These are phyloP conservation scores for Drosophila recens DNA, from an alignment of 2,888 invertebrate species.

Conservation along the genomic window DNA sequence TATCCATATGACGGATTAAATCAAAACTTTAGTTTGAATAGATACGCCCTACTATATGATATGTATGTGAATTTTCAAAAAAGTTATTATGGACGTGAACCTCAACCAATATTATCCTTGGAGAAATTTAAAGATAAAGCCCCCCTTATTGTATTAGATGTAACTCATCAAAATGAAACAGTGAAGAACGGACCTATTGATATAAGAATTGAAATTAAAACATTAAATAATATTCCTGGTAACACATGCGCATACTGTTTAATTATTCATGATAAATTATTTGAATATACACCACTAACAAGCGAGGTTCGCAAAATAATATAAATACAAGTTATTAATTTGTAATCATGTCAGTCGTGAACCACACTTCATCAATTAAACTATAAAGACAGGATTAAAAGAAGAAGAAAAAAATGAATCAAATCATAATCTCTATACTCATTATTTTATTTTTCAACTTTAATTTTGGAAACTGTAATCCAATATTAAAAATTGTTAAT, in stretches of 20 bases:
- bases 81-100: constrained; percentile 8
- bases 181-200: constrained; percentile 16
- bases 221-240: constrained; percentile 5
- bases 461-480: constrained; percentile 8
- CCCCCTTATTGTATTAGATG: constrained; percentile 15
- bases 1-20: constrained; percentile 15
- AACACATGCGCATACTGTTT: constrained; percentile 18
- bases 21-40: constrained; percentile 10
- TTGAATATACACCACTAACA: constrained; percentile 15
- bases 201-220: constrained; percentile 18
- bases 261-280: constrained; percentile 18
- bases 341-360: too few relatives aligned
- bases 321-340: not conserved
- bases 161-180: constrained; percentile 23
- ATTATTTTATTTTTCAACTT: constrained; percentile 4
- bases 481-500: constrained; percentile 3
- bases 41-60: constrained; percentile 7
- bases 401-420: not conserved
- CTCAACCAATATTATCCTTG: not conserved
- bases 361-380: not conserved
- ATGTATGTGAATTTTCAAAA: constrained; percentile 13
- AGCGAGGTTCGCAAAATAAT: constrained; percentile 13
- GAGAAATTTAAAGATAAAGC: not conserved
- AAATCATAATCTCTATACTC: constrained; percentile 4
- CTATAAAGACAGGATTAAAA: not conserved